Evolutionary conservation across 2,797 vertebrate genomes (phyloP).

Genomic region (Thunnus albacares): DNA sequence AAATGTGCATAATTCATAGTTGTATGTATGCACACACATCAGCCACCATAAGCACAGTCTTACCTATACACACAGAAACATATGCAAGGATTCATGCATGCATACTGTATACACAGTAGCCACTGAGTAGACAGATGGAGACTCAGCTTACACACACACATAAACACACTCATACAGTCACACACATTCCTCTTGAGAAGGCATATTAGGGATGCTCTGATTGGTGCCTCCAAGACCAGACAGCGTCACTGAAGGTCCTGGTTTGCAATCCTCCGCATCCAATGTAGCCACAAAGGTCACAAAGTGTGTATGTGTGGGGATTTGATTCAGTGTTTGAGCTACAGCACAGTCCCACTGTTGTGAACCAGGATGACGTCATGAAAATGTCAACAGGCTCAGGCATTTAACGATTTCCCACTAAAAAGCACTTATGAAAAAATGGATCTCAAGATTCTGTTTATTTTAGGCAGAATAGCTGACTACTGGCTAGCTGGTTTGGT

Average conservation of each 20-base stretch:
- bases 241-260: slow-evolving; percentile 27
- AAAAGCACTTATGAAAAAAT: background rate
- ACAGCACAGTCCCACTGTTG: background rate
- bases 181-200: slow-evolving; percentile 38
- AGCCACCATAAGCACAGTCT: slow-evolving; percentile 8
- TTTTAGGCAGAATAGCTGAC: background rate
- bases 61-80: slow-evolving; percentile 52
- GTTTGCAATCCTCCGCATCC: slow-evolving; percentile 28
- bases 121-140: slow-evolving; percentile 46
- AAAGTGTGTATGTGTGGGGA: background rate
- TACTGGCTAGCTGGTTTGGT: background rate
- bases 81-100: slow-evolving; percentile 66
- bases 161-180: slow-evolving; percentile 11
- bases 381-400: background rate
- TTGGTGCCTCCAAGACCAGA: slow-evolving; percentile 41
- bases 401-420: background rate
- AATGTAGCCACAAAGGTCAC: slow-evolving; percentile 7
- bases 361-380: background rate
- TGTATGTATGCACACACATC: background rate
- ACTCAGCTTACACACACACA: slow-evolving; percentile 12
- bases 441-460: background rate
- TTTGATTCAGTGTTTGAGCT: background rate
- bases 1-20: slow-evolving; percentile 42
- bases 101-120: slow-evolving; percentile 58
- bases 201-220: slow-evolving; percentile 56